Conservation (phyloP, 1,140 invertebrate genomes). For the Hycleus cichorii region DNA sequence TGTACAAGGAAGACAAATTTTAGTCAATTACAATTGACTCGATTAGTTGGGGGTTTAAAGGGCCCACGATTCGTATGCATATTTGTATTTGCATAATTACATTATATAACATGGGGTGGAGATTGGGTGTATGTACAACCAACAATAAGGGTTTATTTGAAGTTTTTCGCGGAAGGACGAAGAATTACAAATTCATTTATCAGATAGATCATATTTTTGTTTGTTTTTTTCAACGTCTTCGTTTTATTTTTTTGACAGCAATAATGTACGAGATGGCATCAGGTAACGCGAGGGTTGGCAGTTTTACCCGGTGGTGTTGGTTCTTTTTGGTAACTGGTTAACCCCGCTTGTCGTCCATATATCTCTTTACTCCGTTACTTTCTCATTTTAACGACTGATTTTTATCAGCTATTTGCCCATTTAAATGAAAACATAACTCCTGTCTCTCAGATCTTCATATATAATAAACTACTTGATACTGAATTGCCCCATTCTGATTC, state of each 20-base stretch:
- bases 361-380: slow-evolving; percentile 23
- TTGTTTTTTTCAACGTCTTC: no score
- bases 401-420: slow-evolving; percentile 22
- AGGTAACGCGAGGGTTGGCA: slow-evolving; percentile 20
- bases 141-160: not conserved
- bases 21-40: no score
- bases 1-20: no score
- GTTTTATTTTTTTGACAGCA: slow-evolving; percentile 17
- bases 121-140: not conserved
- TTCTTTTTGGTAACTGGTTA: slow-evolving; percentile 9
- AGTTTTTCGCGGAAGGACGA: slow-evolving; percentile 10
- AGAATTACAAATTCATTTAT: slow-evolving; percentile 16
- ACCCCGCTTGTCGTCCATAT: slow-evolving; percentile 22
- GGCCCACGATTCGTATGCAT: not conserved
- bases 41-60: no score
- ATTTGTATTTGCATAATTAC: not conserved
- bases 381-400: slow-evolving; percentile 25
- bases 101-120: not conserved
- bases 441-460: slow-evolving; percentile 18
- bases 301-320: not conserved
- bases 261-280: slow-evolving; percentile 23
- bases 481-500: slow-evolving; percentile 18
- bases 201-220: slow-evolving; percentile 2
- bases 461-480: slow-evolving; percentile 20
- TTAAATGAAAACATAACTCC: slow-evolving; percentile 26